Base-by-base conservation (phyloP, 2,797 vertebrate genomes). In the Oophaga sylvatica region DNA sequence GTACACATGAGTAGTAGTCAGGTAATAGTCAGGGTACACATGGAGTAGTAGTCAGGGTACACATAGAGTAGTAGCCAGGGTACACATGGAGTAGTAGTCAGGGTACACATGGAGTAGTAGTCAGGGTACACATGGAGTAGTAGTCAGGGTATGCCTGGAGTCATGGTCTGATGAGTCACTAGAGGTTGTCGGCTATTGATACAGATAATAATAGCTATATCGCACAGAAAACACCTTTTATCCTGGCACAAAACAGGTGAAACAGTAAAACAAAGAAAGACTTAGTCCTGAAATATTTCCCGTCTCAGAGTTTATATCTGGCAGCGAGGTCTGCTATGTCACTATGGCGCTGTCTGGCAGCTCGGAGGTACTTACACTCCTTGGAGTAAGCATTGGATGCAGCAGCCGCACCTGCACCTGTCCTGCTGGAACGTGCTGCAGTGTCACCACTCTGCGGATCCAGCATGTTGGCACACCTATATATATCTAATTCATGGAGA, bases 381-480 rank as follows among this genome's bases (percentile, higher is more conserved):
- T 57, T 57, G 75, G 75, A 78, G 57, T n/a, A 0, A 35, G 35
- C 76, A 78, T 59, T 59, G n/a, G 48, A 57, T 59, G 29, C 76
- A 78, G 56, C 76, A 79, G 76, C 53, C 19, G 76, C 76, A 59
- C 76, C 76, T 79, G 76, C 76, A 79, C 26, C 31, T 56, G 22
- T 56, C 48, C 15, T 79, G 76, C n/a, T 79, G 53, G 53, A 79
- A 59, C n/a, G n/a, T n/a, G 0, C 26, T 31, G 26, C 56, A 10
- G 1, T 22, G 29, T 20, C 73, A 53, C 41, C 26, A 45, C 48
- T 77, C 20, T 26, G n/a, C n/a, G 12, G 6, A 19, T 78, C 22
- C 76, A 57, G 29, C 45, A 5, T 56, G 45, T 29, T 53, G 45
- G 48, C 75, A 56, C 48, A 77, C 13, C 29, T 16, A 71, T 35